Evolutionary conservation across 2,113 vertebrate genomes (phyloP).

Genomic region (Mungos mungo): DNA sequence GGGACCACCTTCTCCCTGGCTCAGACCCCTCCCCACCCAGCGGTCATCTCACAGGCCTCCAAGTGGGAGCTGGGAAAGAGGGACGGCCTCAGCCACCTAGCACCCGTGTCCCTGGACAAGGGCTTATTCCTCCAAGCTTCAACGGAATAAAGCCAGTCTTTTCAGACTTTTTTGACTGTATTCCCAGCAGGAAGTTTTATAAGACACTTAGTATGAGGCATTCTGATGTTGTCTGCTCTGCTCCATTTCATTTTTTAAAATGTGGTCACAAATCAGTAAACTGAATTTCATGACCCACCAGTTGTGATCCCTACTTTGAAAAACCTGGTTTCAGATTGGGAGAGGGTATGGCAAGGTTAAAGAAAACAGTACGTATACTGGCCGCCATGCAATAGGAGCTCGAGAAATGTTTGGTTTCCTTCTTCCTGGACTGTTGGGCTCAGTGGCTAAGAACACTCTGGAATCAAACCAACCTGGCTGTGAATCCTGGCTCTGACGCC

Average conservation of each 20-base stretch:
- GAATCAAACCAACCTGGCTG: background rate
- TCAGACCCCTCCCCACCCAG: background rate
- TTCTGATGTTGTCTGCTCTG: background rate
- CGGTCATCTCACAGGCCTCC: background rate
- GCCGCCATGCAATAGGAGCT: background rate
- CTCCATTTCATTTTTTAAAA: background rate
- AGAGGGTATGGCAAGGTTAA: background rate
- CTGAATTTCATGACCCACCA: background rate
- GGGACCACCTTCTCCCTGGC: background rate
- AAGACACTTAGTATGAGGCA: background rate
- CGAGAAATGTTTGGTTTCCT: accelerated
- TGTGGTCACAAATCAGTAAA: background rate
- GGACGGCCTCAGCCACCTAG: background rate
- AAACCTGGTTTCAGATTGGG: background rate
- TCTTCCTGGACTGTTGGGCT: background rate
- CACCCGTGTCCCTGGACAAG: background rate
- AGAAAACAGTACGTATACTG: too few relatives aligned
- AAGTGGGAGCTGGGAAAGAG: background rate
- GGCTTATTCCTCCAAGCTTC: background rate
- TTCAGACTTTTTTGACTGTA: background rate
- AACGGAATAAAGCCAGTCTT: accelerated
- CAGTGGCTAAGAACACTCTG: accelerated
- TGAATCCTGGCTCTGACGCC: background rate
- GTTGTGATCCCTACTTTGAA: background rate
- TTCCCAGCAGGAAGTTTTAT: background rate